phyloP scores from a whole-genome alignment of 1,140 invertebrate species.

The Drosophila sproati region DNA sequence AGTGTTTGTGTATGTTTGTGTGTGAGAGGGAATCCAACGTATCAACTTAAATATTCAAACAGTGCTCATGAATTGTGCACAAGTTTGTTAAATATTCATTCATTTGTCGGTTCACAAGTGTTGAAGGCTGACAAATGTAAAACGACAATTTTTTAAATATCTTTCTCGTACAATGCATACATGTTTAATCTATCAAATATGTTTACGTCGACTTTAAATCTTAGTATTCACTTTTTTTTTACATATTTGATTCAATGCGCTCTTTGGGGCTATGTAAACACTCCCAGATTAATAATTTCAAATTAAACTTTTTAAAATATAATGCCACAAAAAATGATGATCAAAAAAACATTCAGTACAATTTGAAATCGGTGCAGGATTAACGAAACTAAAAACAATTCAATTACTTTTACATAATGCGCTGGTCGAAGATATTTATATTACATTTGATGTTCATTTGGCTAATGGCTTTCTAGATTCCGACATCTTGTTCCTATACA shows the following conservation, averaged over 20 bases:
- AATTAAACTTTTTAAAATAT: no score
- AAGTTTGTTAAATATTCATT: slow-evolving; percentile 80
- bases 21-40: slow-evolving; percentile 23
- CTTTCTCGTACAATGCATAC: slow-evolving; percentile 42
- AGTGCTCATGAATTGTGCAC: slow-evolving; percentile 59
- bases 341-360: no score
- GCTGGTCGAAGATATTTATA: slow-evolving; percentile 1
- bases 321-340: no score
- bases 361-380: no score
- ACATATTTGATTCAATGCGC: no score
- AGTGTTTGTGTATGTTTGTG: slow-evolving; percentile 8
- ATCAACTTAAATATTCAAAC: slow-evolving; percentile 62
- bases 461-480: slow-evolving; percentile 23
- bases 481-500: slow-evolving; percentile 18
- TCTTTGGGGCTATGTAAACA: no score
- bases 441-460: slow-evolving; percentile 22
- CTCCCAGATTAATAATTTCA: no score
- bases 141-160: slow-evolving; percentile 27
- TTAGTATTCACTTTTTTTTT: no score
- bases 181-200: slow-evolving; percentile 26
- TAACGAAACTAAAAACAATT: no score
- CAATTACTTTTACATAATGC: neutral
- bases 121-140: slow-evolving; percentile 37
- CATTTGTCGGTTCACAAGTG: slow-evolving; percentile 60
- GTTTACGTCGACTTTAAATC: neutral